A percentile compares a stretch with the other conserved stretches of the same genome.
These are phyloP conservation scores for Drosophila ohnishii DNA, from an alignment of 1,140 invertebrate species.

Conservation along the genomic window DNA sequence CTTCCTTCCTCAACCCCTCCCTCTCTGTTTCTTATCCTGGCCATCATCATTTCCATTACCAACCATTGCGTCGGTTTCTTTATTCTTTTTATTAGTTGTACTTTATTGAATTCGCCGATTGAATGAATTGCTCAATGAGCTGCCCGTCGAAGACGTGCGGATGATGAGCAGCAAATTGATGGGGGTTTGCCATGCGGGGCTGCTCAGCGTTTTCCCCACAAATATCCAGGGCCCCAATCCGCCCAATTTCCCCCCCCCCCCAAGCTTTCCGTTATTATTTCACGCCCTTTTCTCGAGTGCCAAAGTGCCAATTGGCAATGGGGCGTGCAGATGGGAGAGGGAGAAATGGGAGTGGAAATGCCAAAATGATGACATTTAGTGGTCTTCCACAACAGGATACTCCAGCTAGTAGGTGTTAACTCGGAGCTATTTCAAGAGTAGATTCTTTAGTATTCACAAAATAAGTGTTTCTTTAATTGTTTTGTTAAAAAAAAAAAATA, in stretches of 20 bases:
- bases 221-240: not conserved
- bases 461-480: not conserved
- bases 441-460: not conserved
- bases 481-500: not conserved
- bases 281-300: constrained; percentile 19
- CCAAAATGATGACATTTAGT: constrained; percentile 50
- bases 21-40: not conserved
- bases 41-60: constrained; percentile 51
- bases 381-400: constrained; percentile 18
- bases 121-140: constrained; percentile 78
- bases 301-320: constrained; percentile 19
- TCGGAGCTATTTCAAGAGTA: not conserved
- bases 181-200: constrained; percentile 23
- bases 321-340: not conserved
- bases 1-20: not conserved
- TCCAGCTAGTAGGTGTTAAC: not conserved
- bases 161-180: constrained; percentile 47
- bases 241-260: too few relatives aligned
- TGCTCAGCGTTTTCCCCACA: constrained; percentile 6
- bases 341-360: constrained; percentile 3
- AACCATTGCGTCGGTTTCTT: constrained; percentile 55
- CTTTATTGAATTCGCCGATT: constrained; percentile 79
- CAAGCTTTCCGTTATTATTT: constrained; percentile 1
- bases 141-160: constrained; percentile 42
- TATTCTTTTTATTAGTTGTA: constrained; percentile 79